These are phyloP conservation scores for Manis pentadactyla DNA, from an alignment of 2,797 vertebrate genomes.

Conservation along the genomic window DNA sequence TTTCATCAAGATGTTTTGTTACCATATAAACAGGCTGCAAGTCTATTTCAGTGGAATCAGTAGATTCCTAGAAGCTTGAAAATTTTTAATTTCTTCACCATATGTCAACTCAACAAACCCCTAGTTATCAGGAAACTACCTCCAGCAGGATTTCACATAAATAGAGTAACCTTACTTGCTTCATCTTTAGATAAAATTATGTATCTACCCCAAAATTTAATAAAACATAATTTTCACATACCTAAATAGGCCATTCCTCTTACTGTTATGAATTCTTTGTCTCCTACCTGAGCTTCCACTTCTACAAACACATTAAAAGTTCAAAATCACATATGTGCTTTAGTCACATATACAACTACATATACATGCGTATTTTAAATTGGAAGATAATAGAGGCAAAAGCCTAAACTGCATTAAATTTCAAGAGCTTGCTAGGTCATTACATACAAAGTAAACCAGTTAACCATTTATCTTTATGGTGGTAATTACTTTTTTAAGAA, in stretches of 20 bases:
- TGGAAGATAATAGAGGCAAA: not conserved
- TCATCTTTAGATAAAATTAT: not conserved
- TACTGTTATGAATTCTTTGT: not conserved
- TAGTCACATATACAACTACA: not conserved
- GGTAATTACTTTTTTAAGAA: not conserved
- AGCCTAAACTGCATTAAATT: not conserved
- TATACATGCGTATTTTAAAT: not conserved
- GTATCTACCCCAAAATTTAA: not conserved
- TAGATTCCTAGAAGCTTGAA: not conserved
- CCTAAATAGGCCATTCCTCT: not conserved
- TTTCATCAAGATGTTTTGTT: not conserved
- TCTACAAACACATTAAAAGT: not conserved
- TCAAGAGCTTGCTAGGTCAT: not conserved
- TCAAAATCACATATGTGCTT: not conserved
- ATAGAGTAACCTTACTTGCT: not conserved
- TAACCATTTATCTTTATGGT: not conserved
- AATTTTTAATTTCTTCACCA: not conserved
- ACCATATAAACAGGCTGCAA: not conserved
- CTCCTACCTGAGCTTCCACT: not conserved
- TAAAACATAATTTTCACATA: not conserved
- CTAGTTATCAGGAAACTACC: not conserved
- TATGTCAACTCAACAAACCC: not conserved
- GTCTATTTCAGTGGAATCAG: not conserved
- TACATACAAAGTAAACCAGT: not conserved
- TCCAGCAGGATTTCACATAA: not conserved